Evolutionary conservation across 2,797 vertebrate species (phyloP), one percentile per base, ranked within the genome.

Genomic region (Coregonus ussuriensis): DNA sequence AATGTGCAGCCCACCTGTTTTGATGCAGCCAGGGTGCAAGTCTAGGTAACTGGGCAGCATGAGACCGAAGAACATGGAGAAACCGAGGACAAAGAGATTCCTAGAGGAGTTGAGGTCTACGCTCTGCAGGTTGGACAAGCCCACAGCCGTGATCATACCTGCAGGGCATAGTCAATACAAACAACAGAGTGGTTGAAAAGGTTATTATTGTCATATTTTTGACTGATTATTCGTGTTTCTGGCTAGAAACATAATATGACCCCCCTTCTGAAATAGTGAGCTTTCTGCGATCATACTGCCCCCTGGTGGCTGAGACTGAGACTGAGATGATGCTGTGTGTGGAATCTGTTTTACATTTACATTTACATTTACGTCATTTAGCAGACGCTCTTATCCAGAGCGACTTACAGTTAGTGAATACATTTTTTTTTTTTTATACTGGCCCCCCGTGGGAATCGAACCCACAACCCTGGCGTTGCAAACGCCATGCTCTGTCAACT

Each of bases 61-160:
- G 72, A 99, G 94, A 35, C 98, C 98, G 0, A 97, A 98, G 80
- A 99, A 99, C 94, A 99, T 96, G 0, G 98, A 95, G 81, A 99
- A 99, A 1, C 98, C 98, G 1, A 99, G 92, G 79, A 99, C 95
- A 1, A 99, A 99, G 37, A 98, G 96, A 81, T 99, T 99, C 72
- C 98, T 95, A 68, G 97, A 97, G 0, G 98, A 99, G 85, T 99
- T 99, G 93, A 99, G 93, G 89, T 99, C 97, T 1, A 99, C 97
- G 2, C 95, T 93, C 91, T 99, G 98, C 73, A 99, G 95, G 85
- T 99, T 99, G 69, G 98, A 99, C 76, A 99, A 92, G 1, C 98
- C 98, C 9, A 99, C 95, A 0, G 98, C 98, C 1, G 98, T 99
- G 87, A 99, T 99, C 97, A 98, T 98, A 72, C 98, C 98, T 99